Evolutionary conservation across 2,113 vertebrate species (phyloP), one percentile per base, ranked within the genome.

Genomic region (Seriola rivoliana): DNA sequence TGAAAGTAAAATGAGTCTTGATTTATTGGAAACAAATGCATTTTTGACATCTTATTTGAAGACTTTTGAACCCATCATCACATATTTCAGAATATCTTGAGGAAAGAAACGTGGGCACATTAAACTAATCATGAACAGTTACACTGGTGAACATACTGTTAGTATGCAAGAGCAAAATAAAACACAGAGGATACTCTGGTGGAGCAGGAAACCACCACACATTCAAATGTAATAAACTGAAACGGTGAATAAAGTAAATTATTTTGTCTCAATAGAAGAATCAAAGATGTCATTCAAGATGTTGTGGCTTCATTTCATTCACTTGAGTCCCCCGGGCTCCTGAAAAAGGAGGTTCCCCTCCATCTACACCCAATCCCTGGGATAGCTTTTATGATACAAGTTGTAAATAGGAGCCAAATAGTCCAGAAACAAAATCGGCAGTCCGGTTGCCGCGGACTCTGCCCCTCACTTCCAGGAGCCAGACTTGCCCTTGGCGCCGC

Each of bases 401-500:
- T 21, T 59, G 34, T 46, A 59, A 69, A 69, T 1, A 12, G 32
- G 63, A 44, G 55, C 32, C 67, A 73, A 81, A 85, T 40, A 73
- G 73, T 88, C 87, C 84, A 71, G 42, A 64, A 62, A 63, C 44
- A 65, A 23, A 23, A 12, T 16, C 9, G 14, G 17, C 1, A 1
- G 50, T 55, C 36, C n/a, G 10, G 59, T 21, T 44, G 5, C 5
- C 12, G 2, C 3, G 23, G 48, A 50, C 38, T 7, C 29, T 4
- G 5, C 10, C 0, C 4, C 48, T 94, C 80, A 96, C 69, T 95
- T 96, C 93, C 94, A 92, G 70, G 93, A 82, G 17, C 94, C 94
- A n/a, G 94, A 76, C 85, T 95, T 95, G 65, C 91, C 93, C 73
- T 94, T 95, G 64, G 87, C 91, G 17, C 89, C 78, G 5, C 92